A percentile compares a stretch with the other conserved stretches of the same genome.
Conservation (phyloP, 23 tunicate genomes). For the Styela clava region DNA sequence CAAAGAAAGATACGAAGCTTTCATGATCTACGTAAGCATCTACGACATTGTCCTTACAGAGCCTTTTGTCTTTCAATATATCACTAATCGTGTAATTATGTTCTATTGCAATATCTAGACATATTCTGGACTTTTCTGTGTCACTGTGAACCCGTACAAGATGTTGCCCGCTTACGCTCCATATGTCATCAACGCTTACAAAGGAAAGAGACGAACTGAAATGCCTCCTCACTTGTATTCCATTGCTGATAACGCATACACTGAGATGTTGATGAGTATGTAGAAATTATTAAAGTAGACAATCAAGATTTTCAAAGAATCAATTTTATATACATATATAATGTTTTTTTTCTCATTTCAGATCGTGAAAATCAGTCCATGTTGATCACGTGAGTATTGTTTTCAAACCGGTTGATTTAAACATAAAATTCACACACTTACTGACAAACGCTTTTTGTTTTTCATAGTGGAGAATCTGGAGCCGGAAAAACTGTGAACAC, state of each 20-base stretch:
- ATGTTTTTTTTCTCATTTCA: conserved; percentile 23
- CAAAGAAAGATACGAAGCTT: conserved; percentile 60
- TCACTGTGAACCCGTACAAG: conserved; percentile 98
- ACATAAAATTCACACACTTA: no score
- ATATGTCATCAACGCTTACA: conserved; percentile 88
- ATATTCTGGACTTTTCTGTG: conserved; percentile 94
- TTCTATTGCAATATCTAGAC: no score
- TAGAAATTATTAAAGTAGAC: no score
- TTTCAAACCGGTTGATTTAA: no score
- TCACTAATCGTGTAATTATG: no score
- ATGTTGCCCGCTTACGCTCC: conserved; percentile 92
- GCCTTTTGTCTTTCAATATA: no score
- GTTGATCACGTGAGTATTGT: conserved; percentile 83
- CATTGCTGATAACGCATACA: conserved; percentile 97
- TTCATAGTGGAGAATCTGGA: conserved; percentile 96
- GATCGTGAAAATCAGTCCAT: conserved; percentile 95
- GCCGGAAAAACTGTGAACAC: conserved; percentile 99
- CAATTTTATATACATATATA: neutral
- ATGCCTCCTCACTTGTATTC: conserved; percentile 99
- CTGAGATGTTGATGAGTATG: conserved; percentile 97
- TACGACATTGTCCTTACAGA: no score
- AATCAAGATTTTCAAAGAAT: no score
- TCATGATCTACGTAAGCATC: conserved; percentile 88
- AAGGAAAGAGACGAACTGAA: conserved; percentile 84
- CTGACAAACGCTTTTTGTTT: neutral